A percentile compares a stretch with the other conserved stretches of the same genome.
phyloP scores from a whole-genome alignment of 2,888 invertebrate species.

The Eustalomyia histrio region DNA sequence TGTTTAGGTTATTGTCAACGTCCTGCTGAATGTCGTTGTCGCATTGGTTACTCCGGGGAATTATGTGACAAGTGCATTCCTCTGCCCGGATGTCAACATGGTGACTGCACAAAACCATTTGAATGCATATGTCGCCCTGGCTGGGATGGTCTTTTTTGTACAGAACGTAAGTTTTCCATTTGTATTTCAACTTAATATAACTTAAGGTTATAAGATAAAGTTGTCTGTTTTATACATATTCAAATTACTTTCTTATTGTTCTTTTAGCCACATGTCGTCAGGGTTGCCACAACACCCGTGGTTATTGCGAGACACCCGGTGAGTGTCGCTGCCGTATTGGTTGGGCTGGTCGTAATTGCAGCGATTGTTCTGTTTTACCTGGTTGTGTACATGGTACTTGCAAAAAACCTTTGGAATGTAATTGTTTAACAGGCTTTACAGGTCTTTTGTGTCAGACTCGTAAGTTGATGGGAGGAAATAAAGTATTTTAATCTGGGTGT shows the following conservation, averaged over 20 bases:
- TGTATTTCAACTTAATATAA: background rate
- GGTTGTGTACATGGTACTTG: slow-evolving; percentile 95
- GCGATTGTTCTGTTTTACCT: slow-evolving; percentile 91
- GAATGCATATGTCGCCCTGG: slow-evolving; percentile 92
- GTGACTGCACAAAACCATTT: slow-evolving; percentile 91
- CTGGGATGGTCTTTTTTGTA: slow-evolving; percentile 94
- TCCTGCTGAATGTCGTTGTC: slow-evolving; percentile 94
- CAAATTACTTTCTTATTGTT: background rate
- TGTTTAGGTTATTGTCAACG: slow-evolving; percentile 89
- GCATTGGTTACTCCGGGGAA: slow-evolving; percentile 92
- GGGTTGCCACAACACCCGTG: slow-evolving; percentile 91
- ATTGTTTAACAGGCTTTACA: slow-evolving; percentile 94
- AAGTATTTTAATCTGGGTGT: slow-evolving; percentile 1
- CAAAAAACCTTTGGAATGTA: slow-evolving; percentile 93
- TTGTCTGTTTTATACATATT: slow-evolving; percentile 8
- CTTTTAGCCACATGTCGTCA: slow-evolving; percentile 89
- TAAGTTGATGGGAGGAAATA: slow-evolving; percentile 80
- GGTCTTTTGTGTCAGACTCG: slow-evolving; percentile 93
- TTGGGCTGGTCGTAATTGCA: slow-evolving; percentile 92
- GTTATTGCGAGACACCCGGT: slow-evolving; percentile 91
- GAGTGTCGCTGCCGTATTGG: slow-evolving; percentile 95
- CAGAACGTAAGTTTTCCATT: slow-evolving; percentile 85
- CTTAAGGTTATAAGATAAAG: background rate
- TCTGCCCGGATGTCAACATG: slow-evolving; percentile 92
- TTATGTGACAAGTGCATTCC: slow-evolving; percentile 92